A percentile compares a stretch with the other conserved stretches of the same genome.
phyloP scores from a whole-genome alignment of 2,888 invertebrate genomes.

The Sipunculus nudus region DNA sequence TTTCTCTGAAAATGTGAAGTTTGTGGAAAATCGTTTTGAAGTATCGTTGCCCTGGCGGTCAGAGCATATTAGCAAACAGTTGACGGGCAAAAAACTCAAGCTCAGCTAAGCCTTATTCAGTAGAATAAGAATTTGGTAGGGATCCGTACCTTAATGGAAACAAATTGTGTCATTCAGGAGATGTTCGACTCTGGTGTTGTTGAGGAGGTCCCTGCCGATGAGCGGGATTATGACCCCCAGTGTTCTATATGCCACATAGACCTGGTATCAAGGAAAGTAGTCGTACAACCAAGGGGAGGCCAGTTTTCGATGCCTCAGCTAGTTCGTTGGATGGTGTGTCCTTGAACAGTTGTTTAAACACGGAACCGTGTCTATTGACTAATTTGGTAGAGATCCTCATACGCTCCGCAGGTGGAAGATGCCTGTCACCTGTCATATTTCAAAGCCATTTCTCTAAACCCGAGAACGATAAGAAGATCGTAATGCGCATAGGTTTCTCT shows the following conservation, averaged over 20 bases:
- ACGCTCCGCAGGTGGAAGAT: neutral
- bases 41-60: neutral
- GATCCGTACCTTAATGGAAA: too few species aligned
- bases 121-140: neutral
- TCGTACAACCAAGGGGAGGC: too few species aligned
- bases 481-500: neutral
- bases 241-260: too few species aligned
- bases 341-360: too few species aligned
- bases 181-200: too few species aligned
- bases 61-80: neutral
- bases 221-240: too few species aligned
- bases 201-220: too few species aligned
- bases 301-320: too few species aligned
- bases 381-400: neutral
- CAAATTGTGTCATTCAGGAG: too few species aligned
- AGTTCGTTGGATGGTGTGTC: too few species aligned
- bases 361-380: too few species aligned
- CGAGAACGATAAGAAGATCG: neutral
- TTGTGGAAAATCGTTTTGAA: neutral
- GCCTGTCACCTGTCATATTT: neutral
- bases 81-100: neutral
- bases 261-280: too few species aligned
- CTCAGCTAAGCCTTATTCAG: neutral
- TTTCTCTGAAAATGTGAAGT: neutral
- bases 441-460: neutral